These are phyloP conservation scores for Apostichopus japonicus DNA, from an alignment of 35 echinoderm and acorn worm species.

Conservation along the genomic window DNA sequence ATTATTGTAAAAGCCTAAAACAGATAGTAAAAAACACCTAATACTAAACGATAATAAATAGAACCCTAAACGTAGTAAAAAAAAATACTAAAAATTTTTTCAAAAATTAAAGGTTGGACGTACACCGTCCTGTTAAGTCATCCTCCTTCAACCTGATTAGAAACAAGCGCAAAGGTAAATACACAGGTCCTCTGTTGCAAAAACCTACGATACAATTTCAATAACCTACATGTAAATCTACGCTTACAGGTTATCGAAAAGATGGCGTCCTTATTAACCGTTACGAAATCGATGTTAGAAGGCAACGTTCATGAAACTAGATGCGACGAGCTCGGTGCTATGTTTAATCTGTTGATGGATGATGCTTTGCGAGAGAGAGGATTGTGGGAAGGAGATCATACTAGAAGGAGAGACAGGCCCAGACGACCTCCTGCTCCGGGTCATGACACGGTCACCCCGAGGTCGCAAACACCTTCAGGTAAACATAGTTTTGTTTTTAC, in stretches of 20 bases:
- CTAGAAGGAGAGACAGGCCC: conserved; percentile 33
- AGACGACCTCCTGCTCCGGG: neutral
- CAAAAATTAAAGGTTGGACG: no score
- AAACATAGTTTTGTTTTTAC: neutral
- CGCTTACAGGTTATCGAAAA: conserved; percentile 64
- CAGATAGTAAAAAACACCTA: no score
- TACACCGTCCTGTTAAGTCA: neutral
- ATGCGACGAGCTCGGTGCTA: conserved; percentile 79
- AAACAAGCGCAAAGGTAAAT: no score
- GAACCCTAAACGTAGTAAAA: no score
- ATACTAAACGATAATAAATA: no score
- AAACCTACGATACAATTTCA: neutral
- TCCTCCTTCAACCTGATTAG: neutral
- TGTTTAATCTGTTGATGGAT: conserved; percentile 87
- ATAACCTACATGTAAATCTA: neutral
- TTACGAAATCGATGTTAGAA: conserved; percentile 60
- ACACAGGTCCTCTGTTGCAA: no score
- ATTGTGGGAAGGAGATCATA: conserved; percentile 81
- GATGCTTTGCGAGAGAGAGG: conserved; percentile 63
- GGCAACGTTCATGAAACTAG: conserved; percentile 68
- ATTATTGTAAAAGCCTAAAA: no score
- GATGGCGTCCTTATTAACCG: conserved; percentile 72
- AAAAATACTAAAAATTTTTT: no score
- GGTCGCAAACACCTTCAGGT: conserved; percentile 4
- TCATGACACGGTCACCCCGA: neutral